Percentiles rank a stretch among this genome's conserved stretches.
Conservation (phyloP, 2,888 invertebrate species). For the Cordylochernes scorpioides region DNA sequence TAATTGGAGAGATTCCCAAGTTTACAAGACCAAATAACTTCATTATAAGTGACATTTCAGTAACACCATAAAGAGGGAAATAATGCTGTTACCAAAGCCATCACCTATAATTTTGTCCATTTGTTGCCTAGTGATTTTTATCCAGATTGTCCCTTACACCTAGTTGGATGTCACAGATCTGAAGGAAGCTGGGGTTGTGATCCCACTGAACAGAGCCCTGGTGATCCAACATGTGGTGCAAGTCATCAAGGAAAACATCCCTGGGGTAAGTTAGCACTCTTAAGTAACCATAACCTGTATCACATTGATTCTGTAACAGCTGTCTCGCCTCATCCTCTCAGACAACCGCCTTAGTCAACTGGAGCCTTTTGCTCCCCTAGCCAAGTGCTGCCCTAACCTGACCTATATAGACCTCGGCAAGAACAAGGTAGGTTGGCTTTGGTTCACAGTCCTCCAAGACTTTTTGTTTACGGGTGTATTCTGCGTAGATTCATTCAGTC, state of each 20-base stretch:
- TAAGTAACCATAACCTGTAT: not conserved
- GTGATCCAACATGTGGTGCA: constrained; percentile 45
- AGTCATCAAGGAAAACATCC: constrained; percentile 55
- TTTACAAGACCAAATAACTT: too few relatives aligned
- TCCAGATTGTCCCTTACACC: too few relatives aligned
- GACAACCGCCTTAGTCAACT: constrained; percentile 18
- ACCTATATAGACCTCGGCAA: constrained; percentile 17
- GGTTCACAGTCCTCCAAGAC: not conserved
- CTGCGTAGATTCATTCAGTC: constrained; percentile 12
- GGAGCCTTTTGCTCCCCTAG: constrained; percentile 16
- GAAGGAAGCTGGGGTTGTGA: constrained; percentile 33
- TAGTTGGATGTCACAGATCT: constrained; percentile 30
- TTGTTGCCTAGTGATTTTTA: too few relatives aligned
- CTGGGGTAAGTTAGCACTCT: constrained; percentile 26
- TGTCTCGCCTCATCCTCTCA: constrained; percentile 16
- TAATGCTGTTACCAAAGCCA: too few relatives aligned
- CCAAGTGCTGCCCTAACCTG: constrained; percentile 17
- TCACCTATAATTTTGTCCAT: too few relatives aligned
- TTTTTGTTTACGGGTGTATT: not conserved
- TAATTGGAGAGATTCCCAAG: too few relatives aligned
- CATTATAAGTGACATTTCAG: too few relatives aligned
- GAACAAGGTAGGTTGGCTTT: constrained; percentile 17
- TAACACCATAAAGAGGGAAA: too few relatives aligned
- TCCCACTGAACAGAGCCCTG: constrained; percentile 41
- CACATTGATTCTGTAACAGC: not conserved